Evolutionary conservation across 1,140 invertebrate species (phyloP).

Genomic region (Anastatus disparis): DNA sequence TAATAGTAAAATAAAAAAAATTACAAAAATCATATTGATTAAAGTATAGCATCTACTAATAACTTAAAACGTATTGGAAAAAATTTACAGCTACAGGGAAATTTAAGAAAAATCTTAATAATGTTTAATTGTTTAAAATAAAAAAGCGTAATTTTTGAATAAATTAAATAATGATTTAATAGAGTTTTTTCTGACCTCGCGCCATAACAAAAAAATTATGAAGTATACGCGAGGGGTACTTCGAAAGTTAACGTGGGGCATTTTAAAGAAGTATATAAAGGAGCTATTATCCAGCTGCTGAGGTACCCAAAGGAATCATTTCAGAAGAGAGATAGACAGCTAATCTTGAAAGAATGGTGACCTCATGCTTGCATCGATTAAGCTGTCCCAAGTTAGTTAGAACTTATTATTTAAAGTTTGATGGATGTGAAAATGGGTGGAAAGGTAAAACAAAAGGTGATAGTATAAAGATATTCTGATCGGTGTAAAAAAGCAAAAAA

Average conservation of each 20-base stretch:
- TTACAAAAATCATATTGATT: too few relatives aligned
- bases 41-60: too few relatives aligned
- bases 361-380: not conserved
- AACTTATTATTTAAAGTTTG: conserved; percentile 5
- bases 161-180: not conserved
- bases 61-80: too few relatives aligned
- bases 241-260: not conserved
- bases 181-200: not conserved
- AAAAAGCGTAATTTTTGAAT: not conserved
- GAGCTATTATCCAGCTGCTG: too few relatives aligned
- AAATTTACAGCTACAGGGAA: too few relatives aligned
- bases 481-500: too few relatives aligned
- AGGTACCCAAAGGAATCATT: not conserved
- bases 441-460: not conserved
- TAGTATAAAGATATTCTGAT: too few relatives aligned
- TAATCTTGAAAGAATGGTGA: not conserved
- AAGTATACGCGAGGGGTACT: not conserved
- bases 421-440: not conserved
- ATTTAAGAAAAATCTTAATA: too few relatives aligned
- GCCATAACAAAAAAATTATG: not conserved
- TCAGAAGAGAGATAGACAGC: not conserved
- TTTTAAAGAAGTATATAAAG: not conserved
- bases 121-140: too few relatives aligned
- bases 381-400: not conserved
- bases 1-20: too few relatives aligned